Base-by-base conservation (phyloP, 2,113 vertebrate genomes). In the Theristicus caerulescens region DNA sequence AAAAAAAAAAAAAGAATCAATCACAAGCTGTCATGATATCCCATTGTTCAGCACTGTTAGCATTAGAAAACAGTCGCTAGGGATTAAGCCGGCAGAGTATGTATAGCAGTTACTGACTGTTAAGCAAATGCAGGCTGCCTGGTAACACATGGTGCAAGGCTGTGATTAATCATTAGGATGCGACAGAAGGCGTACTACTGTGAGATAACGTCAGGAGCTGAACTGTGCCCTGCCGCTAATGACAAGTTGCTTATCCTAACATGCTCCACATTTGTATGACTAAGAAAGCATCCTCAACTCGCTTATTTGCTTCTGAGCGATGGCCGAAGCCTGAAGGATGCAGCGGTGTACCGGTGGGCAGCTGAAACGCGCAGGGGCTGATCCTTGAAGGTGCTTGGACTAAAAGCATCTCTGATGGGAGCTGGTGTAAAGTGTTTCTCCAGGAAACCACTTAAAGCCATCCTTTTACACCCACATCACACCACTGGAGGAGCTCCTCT, bases 121-220 rank as follows among this genome's bases (percentile, higher is more conserved):
- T 96, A 88, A 88, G 94, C 92, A 91, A 95, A 88, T 4, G 89
- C 92, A 88, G 92, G 92, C 89, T 97, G 96, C 97, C 96, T 88
- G 87, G 93, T 93, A 97, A 96, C 95, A 93, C 97, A 86, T 7
- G 82, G 94, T 26, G 40, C 65, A 17, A 61, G 82, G 82, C 96
- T 92, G 82, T 65, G 94, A 96, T 97, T 96, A 96, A 97, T 97
- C 94, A 96, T 76, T 84, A 88, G 8, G 64, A 58, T 69, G 92
- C 26, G 82, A 94, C 97, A 96, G 95, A 93, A 96, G 95, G 96
- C 40, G 1, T 40, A 61, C 32, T 46, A 72, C 82, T 7, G 64
- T 3, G 44, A 86, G 93, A 96, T 86, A 95, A 84, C 62, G 72
- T 76, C 91, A 96, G 93, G 72, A 52, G 40, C 91, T 58, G 89